phyloP scores from a whole-genome alignment of 2,888 invertebrate species.

The Polyploca ridens region DNA sequence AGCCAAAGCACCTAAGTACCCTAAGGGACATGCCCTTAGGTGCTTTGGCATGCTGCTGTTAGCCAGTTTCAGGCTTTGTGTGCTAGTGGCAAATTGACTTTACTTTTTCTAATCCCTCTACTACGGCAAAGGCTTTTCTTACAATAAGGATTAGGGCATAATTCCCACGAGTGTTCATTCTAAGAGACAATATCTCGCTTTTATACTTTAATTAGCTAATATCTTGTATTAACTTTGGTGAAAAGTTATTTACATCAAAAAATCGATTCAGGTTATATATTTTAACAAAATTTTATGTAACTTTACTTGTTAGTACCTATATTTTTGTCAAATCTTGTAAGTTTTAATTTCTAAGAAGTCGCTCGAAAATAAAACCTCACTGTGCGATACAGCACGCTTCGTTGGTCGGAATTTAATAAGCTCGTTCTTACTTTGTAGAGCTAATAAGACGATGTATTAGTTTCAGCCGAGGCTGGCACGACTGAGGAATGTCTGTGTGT shows the following conservation, averaged over 20 bases:
- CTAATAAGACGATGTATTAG: slow-evolving; percentile 16
- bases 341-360: background rate
- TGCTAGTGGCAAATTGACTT: background rate
- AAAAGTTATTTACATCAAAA: no score
- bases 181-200: no score
- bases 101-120: background rate
- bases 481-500: background rate
- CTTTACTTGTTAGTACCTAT: no score
- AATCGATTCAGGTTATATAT: no score
- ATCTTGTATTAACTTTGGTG: background rate
- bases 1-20: no score
- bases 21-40: no score
- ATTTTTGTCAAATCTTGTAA: no score
- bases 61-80: no score
- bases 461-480: background rate
- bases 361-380: background rate
- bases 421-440: background rate
- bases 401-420: slow-evolving; percentile 14
- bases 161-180: background rate
- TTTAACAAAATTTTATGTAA: no score
- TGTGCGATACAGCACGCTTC: background rate
- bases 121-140: background rate
- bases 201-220: background rate
- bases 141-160: background rate
- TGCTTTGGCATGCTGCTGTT: no score